phyloP scores from a whole-genome alignment of 2,888 invertebrate species.

The Drosophila antonietae region DNA sequence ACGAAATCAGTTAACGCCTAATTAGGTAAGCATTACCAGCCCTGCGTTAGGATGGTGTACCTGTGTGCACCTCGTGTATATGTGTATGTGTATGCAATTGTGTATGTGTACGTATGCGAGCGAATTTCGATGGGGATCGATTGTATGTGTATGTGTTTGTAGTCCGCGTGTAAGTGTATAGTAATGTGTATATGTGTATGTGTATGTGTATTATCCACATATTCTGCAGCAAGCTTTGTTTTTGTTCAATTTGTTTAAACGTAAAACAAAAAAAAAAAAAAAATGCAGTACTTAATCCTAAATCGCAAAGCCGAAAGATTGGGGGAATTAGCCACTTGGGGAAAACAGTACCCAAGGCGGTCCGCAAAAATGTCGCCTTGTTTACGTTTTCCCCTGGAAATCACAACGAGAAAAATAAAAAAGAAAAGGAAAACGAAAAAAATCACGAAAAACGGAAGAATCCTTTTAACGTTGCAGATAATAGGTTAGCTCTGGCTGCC shows the following conservation, averaged over 20 bases:
- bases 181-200: not conserved
- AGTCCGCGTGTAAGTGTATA: not conserved
- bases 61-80: not conserved
- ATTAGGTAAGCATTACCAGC: conserved; percentile 23
- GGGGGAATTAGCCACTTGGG: conserved; percentile 10
- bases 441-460: not conserved
- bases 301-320: not conserved
- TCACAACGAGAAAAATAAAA: not conserved
- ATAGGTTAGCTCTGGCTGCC: conserved; percentile 40
- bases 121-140: no score
- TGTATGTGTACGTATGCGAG: not conserved
- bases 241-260: conserved; percentile 30
- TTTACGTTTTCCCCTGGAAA: conserved; percentile 26
- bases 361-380: conserved; percentile 21
- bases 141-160: not conserved
- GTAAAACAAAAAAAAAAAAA: not conserved
- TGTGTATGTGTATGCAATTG: not conserved
- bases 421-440: not conserved
- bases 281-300: not conserved
- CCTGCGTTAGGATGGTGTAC: not conserved
- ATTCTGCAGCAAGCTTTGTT: conserved; percentile 45
- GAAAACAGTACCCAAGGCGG: conserved; percentile 38
- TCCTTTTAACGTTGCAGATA: conserved; percentile 4
- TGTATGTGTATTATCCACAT: conserved; percentile 30
- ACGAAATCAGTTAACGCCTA: not conserved